Conservation (phyloP, 2,888 invertebrate genomes). For the Philopedon plagiatum region DNA sequence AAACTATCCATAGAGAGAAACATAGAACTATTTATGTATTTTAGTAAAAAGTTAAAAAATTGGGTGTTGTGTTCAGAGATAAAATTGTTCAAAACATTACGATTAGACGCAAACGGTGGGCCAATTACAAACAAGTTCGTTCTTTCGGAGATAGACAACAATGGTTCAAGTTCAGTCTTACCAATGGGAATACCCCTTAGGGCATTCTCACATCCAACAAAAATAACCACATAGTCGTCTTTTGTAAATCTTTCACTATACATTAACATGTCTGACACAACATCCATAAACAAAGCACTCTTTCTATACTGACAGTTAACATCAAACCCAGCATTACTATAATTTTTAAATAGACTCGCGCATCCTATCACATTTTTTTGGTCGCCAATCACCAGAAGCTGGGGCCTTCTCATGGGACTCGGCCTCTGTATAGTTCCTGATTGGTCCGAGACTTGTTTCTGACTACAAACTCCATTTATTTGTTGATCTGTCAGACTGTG, state of each 20-base stretch:
- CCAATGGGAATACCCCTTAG: neutral
- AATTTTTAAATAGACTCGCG: neutral
- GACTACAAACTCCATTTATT: too few species aligned
- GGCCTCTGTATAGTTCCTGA: too few species aligned
- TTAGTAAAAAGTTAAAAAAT: too few species aligned
- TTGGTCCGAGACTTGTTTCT: too few species aligned
- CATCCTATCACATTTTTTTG: neutral
- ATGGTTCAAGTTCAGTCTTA: neutral
- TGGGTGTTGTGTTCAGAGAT: too few species aligned
- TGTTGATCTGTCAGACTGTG: too few species aligned
- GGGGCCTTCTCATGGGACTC: too few species aligned
- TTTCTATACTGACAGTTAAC: neutral
- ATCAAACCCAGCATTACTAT: neutral
- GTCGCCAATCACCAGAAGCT: too few species aligned
- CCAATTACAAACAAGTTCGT: neutral
- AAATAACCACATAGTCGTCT: neutral
- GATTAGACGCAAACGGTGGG: neutral
- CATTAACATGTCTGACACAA: neutral
- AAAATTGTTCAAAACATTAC: too few species aligned
- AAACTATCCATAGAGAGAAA: too few species aligned
- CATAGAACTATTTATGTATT: too few species aligned
- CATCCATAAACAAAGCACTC: neutral
- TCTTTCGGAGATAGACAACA: neutral
- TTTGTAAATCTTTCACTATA: neutral
- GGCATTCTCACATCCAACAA: neutral